phyloP scores from a whole-genome alignment of 1,140 invertebrate species.

The Heliconius hermathena region DNA sequence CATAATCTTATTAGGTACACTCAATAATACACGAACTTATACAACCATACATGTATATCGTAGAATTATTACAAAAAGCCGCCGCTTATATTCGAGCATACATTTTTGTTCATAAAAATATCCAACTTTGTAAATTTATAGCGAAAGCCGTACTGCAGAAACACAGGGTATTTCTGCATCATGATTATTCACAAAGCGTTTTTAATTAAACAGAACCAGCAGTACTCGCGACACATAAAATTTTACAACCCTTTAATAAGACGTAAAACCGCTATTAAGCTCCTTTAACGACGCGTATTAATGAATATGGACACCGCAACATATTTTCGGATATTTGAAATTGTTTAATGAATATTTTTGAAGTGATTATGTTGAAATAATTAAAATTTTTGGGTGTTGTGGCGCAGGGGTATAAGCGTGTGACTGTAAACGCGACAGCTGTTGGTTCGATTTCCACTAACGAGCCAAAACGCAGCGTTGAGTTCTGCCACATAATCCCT shows the following conservation, averaged over 20 bases:
- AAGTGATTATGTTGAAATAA: background rate
- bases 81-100: background rate
- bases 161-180: constrained; percentile 52
- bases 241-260: constrained; percentile 81
- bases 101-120: background rate
- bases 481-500: too few species aligned
- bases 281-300: constrained; percentile 73
- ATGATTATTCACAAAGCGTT: constrained; percentile 78
- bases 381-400: too few species aligned
- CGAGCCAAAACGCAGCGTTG: too few species aligned
- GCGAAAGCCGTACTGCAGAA: background rate
- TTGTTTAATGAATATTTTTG: constrained; percentile 32
- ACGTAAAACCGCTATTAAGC: constrained; percentile 72
- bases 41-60: too few species aligned
- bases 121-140: background rate
- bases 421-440: too few species aligned
- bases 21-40: too few species aligned
- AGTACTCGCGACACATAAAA: constrained; percentile 69
- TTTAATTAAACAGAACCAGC: constrained; percentile 75
- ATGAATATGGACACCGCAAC: constrained; percentile 70
- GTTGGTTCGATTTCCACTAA: too few species aligned
- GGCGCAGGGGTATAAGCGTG: too few species aligned
- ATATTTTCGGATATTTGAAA: constrained; percentile 53
- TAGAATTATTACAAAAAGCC: background rate
- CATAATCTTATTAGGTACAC: too few species aligned